Percentiles rank a stretch among this genome's conserved stretches.
phyloP scores from a whole-genome alignment of 1,140 invertebrate species.

The Philopotamus ludificatus region DNA sequence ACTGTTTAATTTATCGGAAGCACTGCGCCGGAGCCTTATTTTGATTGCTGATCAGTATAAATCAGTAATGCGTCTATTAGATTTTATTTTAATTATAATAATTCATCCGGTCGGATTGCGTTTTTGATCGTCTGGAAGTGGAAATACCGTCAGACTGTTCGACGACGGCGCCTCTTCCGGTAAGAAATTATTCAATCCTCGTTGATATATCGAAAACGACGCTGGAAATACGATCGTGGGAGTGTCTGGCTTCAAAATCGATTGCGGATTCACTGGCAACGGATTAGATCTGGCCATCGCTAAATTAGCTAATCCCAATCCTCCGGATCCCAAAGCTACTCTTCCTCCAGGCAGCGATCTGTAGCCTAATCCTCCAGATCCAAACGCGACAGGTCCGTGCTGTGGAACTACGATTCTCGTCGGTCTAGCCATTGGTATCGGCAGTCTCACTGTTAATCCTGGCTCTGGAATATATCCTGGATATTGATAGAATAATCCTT shows the following conservation, averaged over 20 bases:
- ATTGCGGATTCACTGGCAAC: neutral
- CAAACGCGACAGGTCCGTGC: slow-evolving; percentile 28
- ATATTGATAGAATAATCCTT: slow-evolving; percentile 21
- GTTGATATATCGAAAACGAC: neutral
- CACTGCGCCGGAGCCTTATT: no score
- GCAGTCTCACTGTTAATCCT: slow-evolving; percentile 17
- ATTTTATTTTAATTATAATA: neutral
- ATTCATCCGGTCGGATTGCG: neutral
- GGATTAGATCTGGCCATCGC: slow-evolving; percentile 9
- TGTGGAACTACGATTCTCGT: slow-evolving; percentile 31
- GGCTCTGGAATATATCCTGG: slow-evolving; percentile 20
- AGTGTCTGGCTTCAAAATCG: neutral
- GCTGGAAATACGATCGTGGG: neutral
- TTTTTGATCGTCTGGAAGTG: slow-evolving; percentile 18
- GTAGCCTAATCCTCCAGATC: slow-evolving; percentile 33
- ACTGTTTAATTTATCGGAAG: no score
- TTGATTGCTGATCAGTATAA: neutral
- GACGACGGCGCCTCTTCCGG: neutral
- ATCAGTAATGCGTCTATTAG: slow-evolving; percentile 3
- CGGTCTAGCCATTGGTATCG: slow-evolving; percentile 19
- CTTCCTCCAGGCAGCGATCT: slow-evolving; percentile 29
- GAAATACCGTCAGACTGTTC: slow-evolving; percentile 27
- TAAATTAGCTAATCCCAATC: slow-evolving; percentile 13
- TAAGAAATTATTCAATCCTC: neutral
- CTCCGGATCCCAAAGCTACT: slow-evolving; percentile 28